Evolutionary conservation across 2,113 vertebrate species (phyloP).

Genomic region (Oplegnathus fasciatus): DNA sequence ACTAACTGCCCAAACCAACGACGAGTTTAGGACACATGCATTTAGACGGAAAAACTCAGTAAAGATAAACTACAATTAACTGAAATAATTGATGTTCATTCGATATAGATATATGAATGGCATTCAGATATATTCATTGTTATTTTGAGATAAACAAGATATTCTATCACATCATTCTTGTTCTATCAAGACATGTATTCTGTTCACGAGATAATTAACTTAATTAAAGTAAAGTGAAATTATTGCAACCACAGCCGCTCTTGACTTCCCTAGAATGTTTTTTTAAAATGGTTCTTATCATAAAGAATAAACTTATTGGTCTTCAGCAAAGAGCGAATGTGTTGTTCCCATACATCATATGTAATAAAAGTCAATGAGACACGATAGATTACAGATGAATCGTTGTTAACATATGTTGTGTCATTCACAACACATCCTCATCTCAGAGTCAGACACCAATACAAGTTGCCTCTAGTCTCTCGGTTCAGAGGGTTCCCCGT

Average conservation of each 20-base stretch:
- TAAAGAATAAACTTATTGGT: background rate
- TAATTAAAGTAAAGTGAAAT: background rate
- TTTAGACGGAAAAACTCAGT: background rate
- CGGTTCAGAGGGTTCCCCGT: slow-evolving; percentile 35
- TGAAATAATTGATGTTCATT: background rate
- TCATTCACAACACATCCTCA: slow-evolving; percentile 36
- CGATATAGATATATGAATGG: background rate
- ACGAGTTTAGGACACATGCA: background rate
- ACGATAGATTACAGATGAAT: slow-evolving; percentile 45
- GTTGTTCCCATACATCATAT: background rate
- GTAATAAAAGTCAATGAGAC: slow-evolving; percentile 45
- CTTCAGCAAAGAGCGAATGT: background rate
- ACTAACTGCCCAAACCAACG: background rate
- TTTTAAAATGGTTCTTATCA: background rate
- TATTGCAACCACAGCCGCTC: background rate
- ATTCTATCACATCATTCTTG: background rate
- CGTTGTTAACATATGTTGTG: slow-evolving; percentile 34
- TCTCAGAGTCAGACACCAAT: slow-evolving; percentile 8
- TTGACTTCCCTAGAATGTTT: background rate
- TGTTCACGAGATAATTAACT: background rate
- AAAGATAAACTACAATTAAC: background rate
- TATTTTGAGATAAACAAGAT: background rate
- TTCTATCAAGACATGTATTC: background rate
- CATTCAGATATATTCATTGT: slow-evolving; percentile 2
- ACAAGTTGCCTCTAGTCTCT: slow-evolving; percentile 67